These are phyloP conservation scores for Gavialis gangeticus DNA, from an alignment of 2,113 vertebrate genomes.

Conservation along the genomic window DNA sequence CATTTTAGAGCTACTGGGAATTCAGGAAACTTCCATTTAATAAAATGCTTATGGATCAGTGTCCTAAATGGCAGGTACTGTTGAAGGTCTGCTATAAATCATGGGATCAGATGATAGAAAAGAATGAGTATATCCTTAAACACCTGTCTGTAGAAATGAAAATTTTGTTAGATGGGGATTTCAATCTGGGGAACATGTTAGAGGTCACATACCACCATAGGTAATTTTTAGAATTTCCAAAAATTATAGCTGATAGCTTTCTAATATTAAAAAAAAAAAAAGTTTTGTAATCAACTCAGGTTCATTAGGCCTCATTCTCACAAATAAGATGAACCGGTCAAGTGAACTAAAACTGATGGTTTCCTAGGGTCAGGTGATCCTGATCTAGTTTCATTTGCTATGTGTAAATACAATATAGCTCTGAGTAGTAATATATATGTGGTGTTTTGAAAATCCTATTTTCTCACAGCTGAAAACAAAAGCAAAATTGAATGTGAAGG, in stretches of 20 bases:
- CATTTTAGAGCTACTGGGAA: neutral
- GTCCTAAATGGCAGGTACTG: neutral
- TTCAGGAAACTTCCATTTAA: neutral
- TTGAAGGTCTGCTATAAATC: neutral
- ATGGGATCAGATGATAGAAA: neutral
- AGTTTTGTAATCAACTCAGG: neutral
- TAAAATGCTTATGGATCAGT: neutral
- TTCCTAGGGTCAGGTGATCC: neutral
- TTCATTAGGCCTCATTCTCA: neutral
- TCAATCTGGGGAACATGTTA: neutral
- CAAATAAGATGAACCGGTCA: neutral
- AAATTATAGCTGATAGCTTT: neutral
- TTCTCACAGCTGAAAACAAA: no score
- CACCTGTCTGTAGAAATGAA: neutral
- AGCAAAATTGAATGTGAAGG: no score
- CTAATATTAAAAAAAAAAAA: neutral
- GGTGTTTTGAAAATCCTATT: no score
- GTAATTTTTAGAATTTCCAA: neutral
- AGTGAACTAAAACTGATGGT: neutral
- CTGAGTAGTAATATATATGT: no score
- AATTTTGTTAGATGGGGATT: neutral
- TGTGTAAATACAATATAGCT: no score
- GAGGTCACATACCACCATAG: neutral
- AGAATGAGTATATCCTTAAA: neutral
- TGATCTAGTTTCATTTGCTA: no score